Percentiles rank a stretch among this genome's conserved stretches.
Conservation (phyloP, 2,113 vertebrate species). For the Gopherus flavomarginatus region DNA sequence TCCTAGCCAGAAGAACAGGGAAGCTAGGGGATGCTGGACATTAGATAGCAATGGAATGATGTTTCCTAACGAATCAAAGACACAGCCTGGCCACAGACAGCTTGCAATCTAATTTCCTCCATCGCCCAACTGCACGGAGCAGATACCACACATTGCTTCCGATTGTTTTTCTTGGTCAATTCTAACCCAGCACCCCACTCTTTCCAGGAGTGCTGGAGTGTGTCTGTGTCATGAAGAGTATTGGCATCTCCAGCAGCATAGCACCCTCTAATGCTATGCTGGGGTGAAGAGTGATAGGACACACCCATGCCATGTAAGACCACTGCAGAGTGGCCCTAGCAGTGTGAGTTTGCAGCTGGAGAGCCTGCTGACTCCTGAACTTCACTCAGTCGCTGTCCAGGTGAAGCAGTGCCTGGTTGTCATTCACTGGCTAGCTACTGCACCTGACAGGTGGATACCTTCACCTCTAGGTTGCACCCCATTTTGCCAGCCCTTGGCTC, state of each 20-base stretch:
- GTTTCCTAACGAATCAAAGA: constrained; percentile 64
- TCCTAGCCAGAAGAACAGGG: neutral
- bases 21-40: neutral
- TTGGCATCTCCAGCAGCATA: neutral
- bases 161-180: neutral
- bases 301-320: neutral
- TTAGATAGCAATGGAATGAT: constrained; percentile 59
- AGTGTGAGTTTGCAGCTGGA: accelerated
- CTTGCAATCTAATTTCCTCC: constrained; percentile 42
- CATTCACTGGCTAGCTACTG: accelerated
- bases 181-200: neutral
- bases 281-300: neutral
- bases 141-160: accelerated
- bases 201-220: neutral
- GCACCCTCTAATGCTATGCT: neutral
- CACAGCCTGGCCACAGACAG: constrained; percentile 48
- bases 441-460: accelerated
- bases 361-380: accelerated
- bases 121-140: neutral
- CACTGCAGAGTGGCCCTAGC: accelerated
- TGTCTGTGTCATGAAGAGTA: constrained; percentile 25
- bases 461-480: accelerated
- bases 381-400: neutral
- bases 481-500: neutral
- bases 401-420: accelerated